phyloP scores from a whole-genome alignment of 1,140 invertebrate species.

The Zaprionus gabonicus region DNA sequence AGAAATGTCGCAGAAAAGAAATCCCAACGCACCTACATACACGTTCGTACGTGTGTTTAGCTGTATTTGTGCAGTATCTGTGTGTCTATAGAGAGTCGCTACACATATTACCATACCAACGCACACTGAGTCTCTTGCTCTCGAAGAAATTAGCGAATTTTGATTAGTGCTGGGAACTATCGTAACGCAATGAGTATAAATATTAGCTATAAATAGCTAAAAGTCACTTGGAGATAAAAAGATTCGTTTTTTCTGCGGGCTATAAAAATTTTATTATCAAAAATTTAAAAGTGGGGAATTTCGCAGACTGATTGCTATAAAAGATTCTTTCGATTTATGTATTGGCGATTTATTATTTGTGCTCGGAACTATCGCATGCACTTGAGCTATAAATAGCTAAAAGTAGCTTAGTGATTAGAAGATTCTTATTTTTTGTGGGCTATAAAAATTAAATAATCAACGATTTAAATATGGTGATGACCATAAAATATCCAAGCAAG shows the following conservation, averaged over 20 bases:
- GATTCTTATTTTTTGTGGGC: neutral
- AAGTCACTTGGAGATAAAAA: neutral
- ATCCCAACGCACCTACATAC: conserved; percentile 8
- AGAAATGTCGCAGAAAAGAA: conserved; percentile 42
- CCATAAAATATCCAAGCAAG: neutral
- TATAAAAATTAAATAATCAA: neutral
- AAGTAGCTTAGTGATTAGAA: neutral
- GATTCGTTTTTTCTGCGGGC: neutral
- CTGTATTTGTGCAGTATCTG: neutral
- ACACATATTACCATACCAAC: neutral
- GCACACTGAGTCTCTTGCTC: conserved; percentile 20
- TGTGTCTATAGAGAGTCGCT: neutral
- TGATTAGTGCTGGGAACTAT: conserved; percentile 27
- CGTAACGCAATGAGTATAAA: neutral
- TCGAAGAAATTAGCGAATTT: conserved; percentile 35
- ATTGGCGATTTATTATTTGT: conserved; percentile 30
- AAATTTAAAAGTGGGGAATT: neutral
- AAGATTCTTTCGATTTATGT: no score
- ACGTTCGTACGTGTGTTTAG: neutral
- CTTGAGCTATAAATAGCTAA: neutral
- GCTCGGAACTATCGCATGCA: conserved; percentile 18
- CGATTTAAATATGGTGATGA: neutral
- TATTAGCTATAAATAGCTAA: conserved; percentile 1
- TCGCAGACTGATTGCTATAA: no score
- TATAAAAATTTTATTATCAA: neutral